phyloP scores from a whole-genome alignment of 1,140 invertebrate genomes.

The Bombus cullumanus region DNA sequence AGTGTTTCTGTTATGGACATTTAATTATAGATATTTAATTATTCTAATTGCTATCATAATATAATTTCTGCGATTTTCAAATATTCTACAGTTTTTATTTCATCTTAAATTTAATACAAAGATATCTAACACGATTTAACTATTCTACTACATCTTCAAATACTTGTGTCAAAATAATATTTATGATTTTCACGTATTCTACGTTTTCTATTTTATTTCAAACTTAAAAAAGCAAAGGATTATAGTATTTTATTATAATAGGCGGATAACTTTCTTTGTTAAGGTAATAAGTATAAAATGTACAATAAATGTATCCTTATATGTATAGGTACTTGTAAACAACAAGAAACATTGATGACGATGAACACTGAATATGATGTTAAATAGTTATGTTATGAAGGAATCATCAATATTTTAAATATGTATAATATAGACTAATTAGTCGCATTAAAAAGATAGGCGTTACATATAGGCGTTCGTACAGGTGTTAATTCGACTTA shows the following conservation, averaged over 20 bases:
- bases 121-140: not conserved
- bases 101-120: too few relatives aligned
- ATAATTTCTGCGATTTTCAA: not conserved
- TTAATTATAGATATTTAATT: not conserved
- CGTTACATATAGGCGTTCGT: too few relatives aligned
- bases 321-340: too few relatives aligned
- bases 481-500: not conserved
- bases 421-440: not conserved
- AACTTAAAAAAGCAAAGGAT: not conserved
- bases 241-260: too few relatives aligned
- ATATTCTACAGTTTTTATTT: not conserved
- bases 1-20: not conserved
- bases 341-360: too few relatives aligned
- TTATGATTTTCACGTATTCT: not conserved
- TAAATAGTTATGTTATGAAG: not conserved
- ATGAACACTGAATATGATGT: too few relatives aligned
- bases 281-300: too few relatives aligned
- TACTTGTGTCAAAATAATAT: not conserved
- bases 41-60: too few relatives aligned
- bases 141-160: not conserved
- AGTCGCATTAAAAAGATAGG: not conserved
- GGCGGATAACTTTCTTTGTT: too few relatives aligned
- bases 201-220: not conserved
- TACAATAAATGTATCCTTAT: too few relatives aligned
- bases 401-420: not conserved